Evolutionary conservation across 2,888 invertebrate genomes (phyloP).

Genomic region (Pristionchus mayeri): DNA sequence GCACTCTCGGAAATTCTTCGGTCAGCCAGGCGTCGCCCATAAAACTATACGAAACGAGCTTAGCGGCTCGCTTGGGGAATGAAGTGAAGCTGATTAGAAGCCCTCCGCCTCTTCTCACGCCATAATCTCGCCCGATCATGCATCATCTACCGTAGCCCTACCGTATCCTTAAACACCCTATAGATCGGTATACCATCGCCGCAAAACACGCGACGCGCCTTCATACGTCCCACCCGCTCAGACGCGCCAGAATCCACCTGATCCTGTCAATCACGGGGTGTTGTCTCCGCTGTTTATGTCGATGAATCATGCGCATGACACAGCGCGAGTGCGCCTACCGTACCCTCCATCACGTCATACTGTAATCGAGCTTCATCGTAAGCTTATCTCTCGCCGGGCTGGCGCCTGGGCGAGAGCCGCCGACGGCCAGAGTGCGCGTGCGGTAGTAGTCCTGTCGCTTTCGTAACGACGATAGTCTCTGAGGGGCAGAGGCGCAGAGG

Average conservation of each 20-base stretch:
- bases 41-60: neutral
- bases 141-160: neutral
- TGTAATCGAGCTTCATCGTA: neutral
- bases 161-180: no score
- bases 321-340: conserved; percentile 17
- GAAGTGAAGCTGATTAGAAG: neutral
- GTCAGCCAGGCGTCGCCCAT: neutral
- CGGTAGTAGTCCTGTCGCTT: neutral
- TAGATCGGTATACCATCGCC: no score
- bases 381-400: neutral
- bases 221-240: no score
- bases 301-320: neutral
- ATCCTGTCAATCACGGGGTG: neutral
- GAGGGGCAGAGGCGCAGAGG: neutral
- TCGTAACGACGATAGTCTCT: no score
- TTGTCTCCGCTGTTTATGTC: neutral
- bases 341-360: neutral
- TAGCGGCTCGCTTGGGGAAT: neutral
- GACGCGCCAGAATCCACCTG: neutral
- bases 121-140: neutral
- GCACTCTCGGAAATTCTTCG: no score
- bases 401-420: neutral
- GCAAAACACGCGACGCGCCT: no score
- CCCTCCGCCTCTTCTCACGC: neutral
- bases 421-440: neutral